Conservation (phyloP, 1,140 invertebrate species). For the Radopholus similis region DNA sequence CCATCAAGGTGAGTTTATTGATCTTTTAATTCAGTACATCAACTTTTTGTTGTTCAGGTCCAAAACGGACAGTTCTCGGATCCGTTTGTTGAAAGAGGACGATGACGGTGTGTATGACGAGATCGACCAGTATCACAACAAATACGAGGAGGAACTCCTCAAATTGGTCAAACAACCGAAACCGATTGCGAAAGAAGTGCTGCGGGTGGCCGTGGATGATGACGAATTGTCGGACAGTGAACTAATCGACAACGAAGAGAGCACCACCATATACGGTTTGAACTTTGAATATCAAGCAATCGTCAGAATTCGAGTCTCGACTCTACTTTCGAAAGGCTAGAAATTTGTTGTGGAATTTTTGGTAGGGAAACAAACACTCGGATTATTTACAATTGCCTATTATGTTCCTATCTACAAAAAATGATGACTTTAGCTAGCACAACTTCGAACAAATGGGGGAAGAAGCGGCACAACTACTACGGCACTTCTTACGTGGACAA, state of each 20-base stretch:
- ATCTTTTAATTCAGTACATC: too few species aligned
- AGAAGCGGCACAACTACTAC: constrained; percentile 21
- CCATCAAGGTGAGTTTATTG: too few species aligned
- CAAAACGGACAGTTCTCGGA: too few species aligned
- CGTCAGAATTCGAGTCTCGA: too few species aligned
- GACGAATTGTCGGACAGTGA: constrained; percentile 7
- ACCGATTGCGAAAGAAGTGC: constrained; percentile 11
- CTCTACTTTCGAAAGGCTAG: too few species aligned
- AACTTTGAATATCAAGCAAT: neutral
- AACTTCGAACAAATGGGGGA: constrained; percentile 34
- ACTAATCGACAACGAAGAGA: too few species aligned
- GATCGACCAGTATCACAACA: constrained; percentile 18
- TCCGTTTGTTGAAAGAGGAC: neutral
- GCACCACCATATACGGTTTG: neutral
- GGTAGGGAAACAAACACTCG: neutral
- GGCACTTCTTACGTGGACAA: constrained; percentile 40
- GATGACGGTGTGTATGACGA: constrained; percentile 29
- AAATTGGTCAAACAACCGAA: neutral
- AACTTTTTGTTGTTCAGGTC: too few species aligned
- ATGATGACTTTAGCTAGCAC: constrained; percentile 15
- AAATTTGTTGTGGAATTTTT: too few species aligned
- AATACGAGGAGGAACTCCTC: constrained; percentile 10
- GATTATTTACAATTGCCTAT: constrained; percentile 18
- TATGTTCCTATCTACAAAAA: neutral
- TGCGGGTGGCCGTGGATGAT: constrained; percentile 22